Conservation (phyloP, 2,888 invertebrate species). For the Hypomecis atomaria region DNA sequence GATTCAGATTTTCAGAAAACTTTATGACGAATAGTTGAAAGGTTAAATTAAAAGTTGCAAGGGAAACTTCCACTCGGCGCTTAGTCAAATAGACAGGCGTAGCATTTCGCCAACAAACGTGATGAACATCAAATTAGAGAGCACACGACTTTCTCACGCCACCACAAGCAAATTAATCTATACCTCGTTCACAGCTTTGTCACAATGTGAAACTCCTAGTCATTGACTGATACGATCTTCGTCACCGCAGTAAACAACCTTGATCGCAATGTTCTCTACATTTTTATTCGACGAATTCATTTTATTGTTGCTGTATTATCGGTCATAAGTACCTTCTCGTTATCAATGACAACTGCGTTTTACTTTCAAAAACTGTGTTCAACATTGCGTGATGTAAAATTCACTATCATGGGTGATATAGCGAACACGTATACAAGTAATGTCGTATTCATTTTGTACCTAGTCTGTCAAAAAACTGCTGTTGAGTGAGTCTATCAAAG, state of each 20-base stretch:
- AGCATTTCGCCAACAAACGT: conserved; percentile 5
- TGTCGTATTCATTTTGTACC: too few relatives aligned
- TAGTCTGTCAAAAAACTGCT: neutral
- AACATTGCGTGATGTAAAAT: conserved; percentile 6
- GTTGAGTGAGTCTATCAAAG: neutral
- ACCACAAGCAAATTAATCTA: neutral
- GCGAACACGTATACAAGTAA: too few relatives aligned
- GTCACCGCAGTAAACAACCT: conserved; percentile 23
- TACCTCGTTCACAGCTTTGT: conserved; percentile 6
- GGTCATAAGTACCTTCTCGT: conserved; percentile 8
- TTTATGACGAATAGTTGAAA: too few relatives aligned
- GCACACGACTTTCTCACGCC: conserved; percentile 7
- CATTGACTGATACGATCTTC: conserved; percentile 28
- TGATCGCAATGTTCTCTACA: conserved; percentile 8
- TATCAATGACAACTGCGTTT: conserved; percentile 14
- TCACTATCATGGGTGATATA: too few relatives aligned
- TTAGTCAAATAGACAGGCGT: neutral
- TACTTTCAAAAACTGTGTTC: conserved; percentile 10
- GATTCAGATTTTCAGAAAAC: too few relatives aligned
- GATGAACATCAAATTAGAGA: conserved; percentile 6
- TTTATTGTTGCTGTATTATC: conserved; percentile 8
- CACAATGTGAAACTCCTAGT: conserved; percentile 3
- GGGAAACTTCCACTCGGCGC: neutral
- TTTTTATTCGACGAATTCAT: conserved; percentile 3
- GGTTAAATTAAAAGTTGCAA: neutral